phyloP scores from a whole-genome alignment of 2,797 vertebrate genomes.

The Gymnoscopelus braueri region DNA sequence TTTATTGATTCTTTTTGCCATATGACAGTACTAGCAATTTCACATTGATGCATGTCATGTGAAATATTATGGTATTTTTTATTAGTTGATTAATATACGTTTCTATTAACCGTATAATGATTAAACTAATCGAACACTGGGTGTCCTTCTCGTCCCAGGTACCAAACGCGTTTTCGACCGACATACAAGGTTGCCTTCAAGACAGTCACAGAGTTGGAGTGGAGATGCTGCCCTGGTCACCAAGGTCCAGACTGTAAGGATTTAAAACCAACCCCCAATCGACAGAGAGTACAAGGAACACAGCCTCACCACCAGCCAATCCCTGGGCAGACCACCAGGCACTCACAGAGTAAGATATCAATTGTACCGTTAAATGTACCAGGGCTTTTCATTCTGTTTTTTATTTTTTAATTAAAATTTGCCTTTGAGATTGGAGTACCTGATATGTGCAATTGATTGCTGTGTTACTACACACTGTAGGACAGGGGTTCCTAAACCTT shows the following conservation, averaged over 20 bases:
- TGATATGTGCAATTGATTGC: too few relatives aligned
- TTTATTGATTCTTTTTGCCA: neutral
- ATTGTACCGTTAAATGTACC: too few relatives aligned
- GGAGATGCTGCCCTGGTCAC: slow-evolving; percentile 96
- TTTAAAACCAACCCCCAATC: slow-evolving; percentile 79
- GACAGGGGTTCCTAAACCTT: too few relatives aligned
- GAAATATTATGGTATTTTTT: neutral
- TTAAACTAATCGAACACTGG: neutral
- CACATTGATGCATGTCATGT: too few relatives aligned
- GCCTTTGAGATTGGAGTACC: too few relatives aligned
- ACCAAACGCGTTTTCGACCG: slow-evolving; percentile 88
- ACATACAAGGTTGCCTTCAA: slow-evolving; percentile 91
- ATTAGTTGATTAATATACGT: neutral
- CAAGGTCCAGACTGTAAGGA: slow-evolving; percentile 91
- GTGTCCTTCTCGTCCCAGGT: slow-evolving; percentile 76
- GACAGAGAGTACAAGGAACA: slow-evolving; percentile 55
- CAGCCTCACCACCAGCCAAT: slow-evolving; percentile 58
- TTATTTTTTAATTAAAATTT: too few relatives aligned
- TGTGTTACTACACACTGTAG: too few relatives aligned
- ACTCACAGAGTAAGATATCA: slow-evolving; percentile 73
- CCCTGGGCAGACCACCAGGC: slow-evolving; percentile 63
- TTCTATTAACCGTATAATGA: too few relatives aligned
- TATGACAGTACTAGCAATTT: too few relatives aligned
- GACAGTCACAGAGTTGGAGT: slow-evolving; percentile 92
- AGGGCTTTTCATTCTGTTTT: too few relatives aligned